Percentiles rank a stretch among this genome's conserved stretches.
Evolutionary conservation across 2,797 vertebrate species (phyloP).

Genomic region (Pampus argenteus): DNA sequence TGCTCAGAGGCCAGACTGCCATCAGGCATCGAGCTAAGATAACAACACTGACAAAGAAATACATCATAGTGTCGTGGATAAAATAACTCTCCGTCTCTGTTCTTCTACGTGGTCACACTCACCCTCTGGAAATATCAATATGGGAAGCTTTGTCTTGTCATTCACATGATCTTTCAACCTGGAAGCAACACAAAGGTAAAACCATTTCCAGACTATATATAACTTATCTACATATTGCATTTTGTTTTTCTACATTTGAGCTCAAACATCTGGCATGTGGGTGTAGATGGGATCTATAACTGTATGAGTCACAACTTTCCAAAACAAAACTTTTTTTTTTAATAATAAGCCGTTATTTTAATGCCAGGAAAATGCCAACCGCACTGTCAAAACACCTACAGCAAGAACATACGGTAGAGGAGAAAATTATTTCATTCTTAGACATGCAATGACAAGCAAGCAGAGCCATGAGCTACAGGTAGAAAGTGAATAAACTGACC

Average conservation of each 20-base stretch:
- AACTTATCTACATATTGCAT: constrained; percentile 22
- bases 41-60: constrained; percentile 28
- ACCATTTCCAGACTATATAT: constrained; percentile 18
- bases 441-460: constrained; percentile 27
- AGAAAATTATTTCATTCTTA: neutral
- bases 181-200: constrained; percentile 60
- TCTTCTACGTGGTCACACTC: constrained; percentile 57
- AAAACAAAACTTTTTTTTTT: constrained; percentile 41
- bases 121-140: constrained; percentile 99
- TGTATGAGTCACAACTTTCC: constrained; percentile 40
- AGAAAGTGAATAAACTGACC: constrained; percentile 78
- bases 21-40: constrained; percentile 23
- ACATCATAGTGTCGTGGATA: constrained; percentile 15
- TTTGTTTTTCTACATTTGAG: constrained; percentile 9
- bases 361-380: constrained; percentile 46
- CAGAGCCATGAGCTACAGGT: neutral
- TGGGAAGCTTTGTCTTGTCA: constrained; percentile 94
- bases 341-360: constrained; percentile 6
- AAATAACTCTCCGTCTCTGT: constrained; percentile 16
- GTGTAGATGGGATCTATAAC: constrained; percentile 16
- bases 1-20: constrained; percentile 16
- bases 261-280: constrained; percentile 38
- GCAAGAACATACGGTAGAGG: constrained; percentile 16
- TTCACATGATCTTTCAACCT: constrained; percentile 94
- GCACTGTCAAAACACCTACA: neutral